Percentiles rank a stretch among this genome's conserved stretches.
Evolutionary conservation across 1,140 invertebrate genomes (phyloP).

Genomic region (Planococcus citri): DNA sequence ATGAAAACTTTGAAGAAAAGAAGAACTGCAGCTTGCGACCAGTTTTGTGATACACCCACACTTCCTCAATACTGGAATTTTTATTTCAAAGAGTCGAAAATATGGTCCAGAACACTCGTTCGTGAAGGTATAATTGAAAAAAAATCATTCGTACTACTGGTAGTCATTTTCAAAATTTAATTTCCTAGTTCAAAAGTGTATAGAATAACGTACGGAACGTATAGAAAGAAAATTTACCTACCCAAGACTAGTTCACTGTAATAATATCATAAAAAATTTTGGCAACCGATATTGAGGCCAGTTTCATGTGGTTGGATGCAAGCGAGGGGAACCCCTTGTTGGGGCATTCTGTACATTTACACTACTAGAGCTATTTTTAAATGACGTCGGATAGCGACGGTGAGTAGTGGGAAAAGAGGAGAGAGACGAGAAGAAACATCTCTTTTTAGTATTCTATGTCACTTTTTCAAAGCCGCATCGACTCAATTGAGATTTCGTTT

Average conservation of each 20-base stretch:
- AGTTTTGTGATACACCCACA: too few species aligned
- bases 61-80: too few species aligned
- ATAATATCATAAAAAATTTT: constrained; percentile 10
- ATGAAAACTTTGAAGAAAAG: too few species aligned
- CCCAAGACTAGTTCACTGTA: not conserved
- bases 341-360: constrained; percentile 5
- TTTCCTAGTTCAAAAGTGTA: too few species aligned
- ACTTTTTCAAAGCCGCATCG: not conserved
- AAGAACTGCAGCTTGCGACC: too few species aligned
- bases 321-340: not conserved
- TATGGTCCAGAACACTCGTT: too few species aligned
- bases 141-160: too few species aligned
- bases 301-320: constrained; percentile 6
- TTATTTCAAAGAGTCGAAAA: too few species aligned
- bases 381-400: not conserved
- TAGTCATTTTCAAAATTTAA: too few species aligned
- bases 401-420: not conserved
- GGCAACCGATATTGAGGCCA: constrained; percentile 12
- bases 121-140: too few species aligned
- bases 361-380: not conserved
- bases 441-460: not conserved
- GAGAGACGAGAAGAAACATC: not conserved
- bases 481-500: not conserved
- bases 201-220: too few species aligned
- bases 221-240: too few species aligned